Percentiles rank a stretch among this genome's conserved stretches.
These are phyloP conservation scores for Drosophila barbarae DNA, from an alignment of 2,888 invertebrate species.

Conservation along the genomic window DNA sequence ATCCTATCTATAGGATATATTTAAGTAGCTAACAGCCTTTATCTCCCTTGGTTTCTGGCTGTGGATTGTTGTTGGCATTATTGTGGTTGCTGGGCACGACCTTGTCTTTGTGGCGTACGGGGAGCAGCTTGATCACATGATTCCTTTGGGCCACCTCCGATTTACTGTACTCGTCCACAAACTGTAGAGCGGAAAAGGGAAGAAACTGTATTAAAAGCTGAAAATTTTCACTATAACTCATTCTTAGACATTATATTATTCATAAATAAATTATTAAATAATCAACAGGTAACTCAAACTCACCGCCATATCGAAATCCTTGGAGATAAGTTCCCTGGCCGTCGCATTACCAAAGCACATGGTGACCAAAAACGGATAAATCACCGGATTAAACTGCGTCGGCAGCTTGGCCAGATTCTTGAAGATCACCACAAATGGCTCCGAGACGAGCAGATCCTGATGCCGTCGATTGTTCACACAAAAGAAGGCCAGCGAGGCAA, in stretches of 20 bases:
- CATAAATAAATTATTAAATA: neutral
- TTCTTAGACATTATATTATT: neutral
- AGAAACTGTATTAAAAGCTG: no score
- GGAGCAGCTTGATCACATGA: slow-evolving; percentile 70
- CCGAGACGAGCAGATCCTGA: slow-evolving; percentile 79
- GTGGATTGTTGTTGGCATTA: slow-evolving; percentile 20
- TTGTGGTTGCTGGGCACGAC: neutral
- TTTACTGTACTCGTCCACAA: slow-evolving; percentile 79
- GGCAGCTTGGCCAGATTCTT: slow-evolving; percentile 79
- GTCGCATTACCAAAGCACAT: slow-evolving; percentile 78
- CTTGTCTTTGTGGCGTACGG: slow-evolving; percentile 39
- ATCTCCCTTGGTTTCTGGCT: slow-evolving; percentile 15
- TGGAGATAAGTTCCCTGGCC: slow-evolving; percentile 77
- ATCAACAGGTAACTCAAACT: slow-evolving; percentile 30
- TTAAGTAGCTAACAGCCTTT: slow-evolving; percentile 15
- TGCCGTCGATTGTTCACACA: slow-evolving; percentile 78
- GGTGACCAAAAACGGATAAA: slow-evolving; percentile 79
- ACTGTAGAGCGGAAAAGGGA: slow-evolving; percentile 53
- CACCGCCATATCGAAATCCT: slow-evolving; percentile 79
- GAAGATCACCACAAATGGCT: slow-evolving; percentile 78
- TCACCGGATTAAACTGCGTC: slow-evolving; percentile 77
- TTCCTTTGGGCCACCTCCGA: slow-evolving; percentile 78
- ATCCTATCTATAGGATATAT: slow-evolving; percentile 10
- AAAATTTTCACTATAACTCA: neutral
- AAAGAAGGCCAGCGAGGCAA: slow-evolving; percentile 79